phyloP scores from a whole-genome alignment of 2,113 vertebrate species.

The Neofelis nebulosa region DNA sequence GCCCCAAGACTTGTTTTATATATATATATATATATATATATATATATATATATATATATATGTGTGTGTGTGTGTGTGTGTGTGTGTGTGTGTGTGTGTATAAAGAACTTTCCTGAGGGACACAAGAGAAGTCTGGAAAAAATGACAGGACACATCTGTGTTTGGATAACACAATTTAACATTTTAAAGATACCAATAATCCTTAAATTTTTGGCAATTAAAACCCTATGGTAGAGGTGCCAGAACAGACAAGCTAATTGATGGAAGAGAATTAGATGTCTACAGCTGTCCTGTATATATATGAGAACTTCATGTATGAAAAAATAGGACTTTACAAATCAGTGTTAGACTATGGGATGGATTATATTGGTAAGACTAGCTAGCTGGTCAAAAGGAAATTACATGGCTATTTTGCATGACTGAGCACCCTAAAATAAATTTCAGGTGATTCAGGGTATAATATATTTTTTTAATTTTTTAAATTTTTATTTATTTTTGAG shows the following conservation, averaged over 20 bases:
- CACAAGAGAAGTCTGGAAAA: neutral
- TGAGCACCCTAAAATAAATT: neutral
- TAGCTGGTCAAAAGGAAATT: neutral
- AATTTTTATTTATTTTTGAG: too few relatives aligned
- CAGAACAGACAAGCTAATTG: neutral
- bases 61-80: too few relatives aligned
- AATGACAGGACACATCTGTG: neutral
- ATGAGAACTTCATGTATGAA: neutral
- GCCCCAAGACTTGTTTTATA: neutral
- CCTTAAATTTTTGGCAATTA: neutral
- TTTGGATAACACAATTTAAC: neutral
- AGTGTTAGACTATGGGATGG: neutral
- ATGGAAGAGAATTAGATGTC: neutral
- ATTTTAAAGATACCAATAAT: conserved; percentile 7
- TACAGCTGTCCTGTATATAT: too few relatives aligned
- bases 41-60: too few relatives aligned
- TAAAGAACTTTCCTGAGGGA: neutral
- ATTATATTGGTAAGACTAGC: neutral
- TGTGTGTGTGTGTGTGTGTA: too few relatives aligned
- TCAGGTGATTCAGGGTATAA: neutral
- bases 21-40: too few relatives aligned
- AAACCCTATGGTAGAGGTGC: neutral
- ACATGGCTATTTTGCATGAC: neutral
- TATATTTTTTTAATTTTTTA: neutral
- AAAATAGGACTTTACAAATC: neutral